These are phyloP conservation scores for Alauda arvensis DNA, from an alignment of 2,797 vertebrate genomes.

Conservation along the genomic window DNA sequence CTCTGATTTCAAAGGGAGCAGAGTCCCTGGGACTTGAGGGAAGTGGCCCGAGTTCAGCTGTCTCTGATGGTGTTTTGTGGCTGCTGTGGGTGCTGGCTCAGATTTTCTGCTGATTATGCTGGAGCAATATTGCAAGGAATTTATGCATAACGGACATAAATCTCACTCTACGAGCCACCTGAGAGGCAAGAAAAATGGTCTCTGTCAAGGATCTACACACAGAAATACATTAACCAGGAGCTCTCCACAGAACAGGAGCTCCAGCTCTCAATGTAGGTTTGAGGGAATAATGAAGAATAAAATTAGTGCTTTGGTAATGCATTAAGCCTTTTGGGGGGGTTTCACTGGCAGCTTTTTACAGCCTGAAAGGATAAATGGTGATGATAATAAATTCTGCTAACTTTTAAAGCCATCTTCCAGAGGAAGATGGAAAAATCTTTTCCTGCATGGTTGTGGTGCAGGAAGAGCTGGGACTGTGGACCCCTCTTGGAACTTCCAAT, in stretches of 20 bases:
- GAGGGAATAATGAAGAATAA: constrained; percentile 57
- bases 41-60: neutral
- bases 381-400: constrained; percentile 33
- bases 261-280: neutral
- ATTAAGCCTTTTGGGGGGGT: constrained; percentile 17
- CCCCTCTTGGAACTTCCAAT: constrained; percentile 17
- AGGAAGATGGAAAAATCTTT: constrained; percentile 30
- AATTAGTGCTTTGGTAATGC: constrained; percentile 62
- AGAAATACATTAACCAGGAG: constrained; percentile 68
- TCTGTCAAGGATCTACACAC: constrained; percentile 64
- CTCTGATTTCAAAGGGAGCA: neutral
- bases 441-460: rapidly evolving
- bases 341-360: constrained; percentile 52
- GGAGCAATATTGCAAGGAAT: constrained; percentile 57
- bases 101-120: constrained; percentile 65
- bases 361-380: constrained; percentile 46
- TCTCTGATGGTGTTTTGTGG: constrained; percentile 30
- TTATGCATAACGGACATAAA: constrained; percentile 67
- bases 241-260: constrained; percentile 25
- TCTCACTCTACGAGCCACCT: constrained; percentile 55
- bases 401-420: constrained; percentile 37
- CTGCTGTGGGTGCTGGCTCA: constrained; percentile 43
- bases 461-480: constrained; percentile 35
- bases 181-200: constrained; percentile 66
- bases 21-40: neutral